phyloP scores from a whole-genome alignment of 2,888 invertebrate species.

The Erebia palarica region DNA sequence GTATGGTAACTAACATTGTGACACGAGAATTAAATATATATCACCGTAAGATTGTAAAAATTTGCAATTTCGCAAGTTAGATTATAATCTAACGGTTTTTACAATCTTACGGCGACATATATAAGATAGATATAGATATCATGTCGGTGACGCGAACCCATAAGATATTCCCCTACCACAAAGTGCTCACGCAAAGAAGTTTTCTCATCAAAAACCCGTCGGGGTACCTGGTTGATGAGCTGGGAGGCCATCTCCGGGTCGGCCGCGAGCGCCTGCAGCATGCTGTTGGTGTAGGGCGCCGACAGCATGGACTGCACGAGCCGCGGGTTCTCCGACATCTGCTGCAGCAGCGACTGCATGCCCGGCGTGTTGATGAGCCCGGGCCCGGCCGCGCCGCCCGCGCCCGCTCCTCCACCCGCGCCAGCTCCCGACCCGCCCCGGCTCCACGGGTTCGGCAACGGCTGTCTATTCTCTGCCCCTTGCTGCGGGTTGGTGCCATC shows the following conservation, averaged over 20 bases:
- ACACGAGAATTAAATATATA: too few relatives aligned
- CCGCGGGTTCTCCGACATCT: conserved; percentile 94
- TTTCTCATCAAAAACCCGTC: background rate
- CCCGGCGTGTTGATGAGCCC: conserved; percentile 91
- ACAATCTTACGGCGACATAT: too few relatives aligned
- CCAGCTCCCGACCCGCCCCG: conserved; percentile 62
- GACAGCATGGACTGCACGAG: conserved; percentile 94
- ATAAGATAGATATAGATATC: too few relatives aligned
- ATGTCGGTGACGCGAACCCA: too few relatives aligned
- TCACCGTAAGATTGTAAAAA: too few relatives aligned
- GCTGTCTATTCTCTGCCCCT: conserved; percentile 97
- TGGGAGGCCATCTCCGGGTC: conserved; percentile 94
- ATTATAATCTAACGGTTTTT: too few relatives aligned
- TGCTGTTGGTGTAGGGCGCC: conserved; percentile 94
- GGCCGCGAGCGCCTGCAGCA: conserved; percentile 92
- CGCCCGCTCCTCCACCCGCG: conserved; percentile 48
- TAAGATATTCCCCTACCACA: too few relatives aligned
- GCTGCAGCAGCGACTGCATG: conserved; percentile 92
- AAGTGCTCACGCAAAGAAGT: too few relatives aligned
- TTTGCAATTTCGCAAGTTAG: too few relatives aligned
- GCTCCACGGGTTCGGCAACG: conserved; percentile 98
- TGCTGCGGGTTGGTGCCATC: conserved; percentile 89
- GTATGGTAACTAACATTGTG: too few relatives aligned
- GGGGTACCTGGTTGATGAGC: conserved; percentile 79
- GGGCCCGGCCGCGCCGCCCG: conserved; percentile 59